These are phyloP conservation scores for Ctenoplectra terminalis DNA, from an alignment of 1,140 invertebrate genomes.

Conservation along the genomic window DNA sequence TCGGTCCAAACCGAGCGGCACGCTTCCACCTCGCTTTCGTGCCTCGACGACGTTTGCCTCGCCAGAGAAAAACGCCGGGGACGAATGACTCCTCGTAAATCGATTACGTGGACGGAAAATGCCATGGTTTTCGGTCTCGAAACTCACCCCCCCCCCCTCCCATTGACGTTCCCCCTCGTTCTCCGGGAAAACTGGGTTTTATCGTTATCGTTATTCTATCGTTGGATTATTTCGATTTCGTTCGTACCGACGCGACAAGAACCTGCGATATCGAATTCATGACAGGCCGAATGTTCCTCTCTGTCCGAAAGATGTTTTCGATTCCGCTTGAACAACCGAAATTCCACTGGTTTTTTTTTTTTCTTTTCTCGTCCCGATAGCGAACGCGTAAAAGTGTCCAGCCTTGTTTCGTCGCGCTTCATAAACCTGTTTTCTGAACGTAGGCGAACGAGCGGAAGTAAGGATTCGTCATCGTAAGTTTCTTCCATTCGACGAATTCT, in stretches of 20 bases:
- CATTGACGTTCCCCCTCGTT: not conserved
- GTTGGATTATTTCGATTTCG: constrained; percentile 27
- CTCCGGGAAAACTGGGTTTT: not conserved
- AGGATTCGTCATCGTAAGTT: constrained; percentile 26
- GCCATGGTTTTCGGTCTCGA: constrained; percentile 30
- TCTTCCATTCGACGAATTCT: not conserved
- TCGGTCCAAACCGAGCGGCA: constrained; percentile 53
- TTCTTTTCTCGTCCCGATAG: not conserved
- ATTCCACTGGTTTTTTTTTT: not conserved
- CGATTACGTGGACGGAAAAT: constrained; percentile 54
- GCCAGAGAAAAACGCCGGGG: constrained; percentile 51
- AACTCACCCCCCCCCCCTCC: not conserved
- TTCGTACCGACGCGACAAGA: not conserved
- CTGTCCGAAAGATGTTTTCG: not conserved
- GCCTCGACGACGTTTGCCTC: constrained; percentile 29
- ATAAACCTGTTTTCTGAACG: not conserved
- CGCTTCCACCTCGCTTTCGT: constrained; percentile 29
- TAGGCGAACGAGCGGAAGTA: constrained; percentile 19
- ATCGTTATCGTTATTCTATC: constrained; percentile 35
- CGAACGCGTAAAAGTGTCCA: not conserved
- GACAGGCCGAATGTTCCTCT: too few relatives aligned
- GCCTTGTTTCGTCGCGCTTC: not conserved
- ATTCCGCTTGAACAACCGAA: not conserved
- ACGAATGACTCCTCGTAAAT: constrained; percentile 59
- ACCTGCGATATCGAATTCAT: not conserved